These are phyloP conservation scores for Hofmannophila pseudospretella DNA, from an alignment of 2,888 invertebrate genomes.

Conservation along the genomic window DNA sequence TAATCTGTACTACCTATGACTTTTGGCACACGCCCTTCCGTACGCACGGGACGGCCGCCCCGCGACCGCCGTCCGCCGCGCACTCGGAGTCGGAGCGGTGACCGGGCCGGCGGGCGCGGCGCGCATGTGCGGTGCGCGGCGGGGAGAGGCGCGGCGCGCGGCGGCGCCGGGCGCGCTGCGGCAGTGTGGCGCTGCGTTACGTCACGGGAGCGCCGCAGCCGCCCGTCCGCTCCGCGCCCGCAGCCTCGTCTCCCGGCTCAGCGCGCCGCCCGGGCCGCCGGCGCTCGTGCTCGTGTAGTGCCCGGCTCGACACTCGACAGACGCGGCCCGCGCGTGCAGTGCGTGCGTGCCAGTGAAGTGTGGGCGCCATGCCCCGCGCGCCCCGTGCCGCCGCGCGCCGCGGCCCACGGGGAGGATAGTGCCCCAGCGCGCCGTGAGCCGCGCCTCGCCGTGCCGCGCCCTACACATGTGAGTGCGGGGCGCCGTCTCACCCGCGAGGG, in stretches of 20 bases:
- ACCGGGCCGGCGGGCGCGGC: constrained; percentile 19
- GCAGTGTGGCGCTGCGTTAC: constrained; percentile 48
- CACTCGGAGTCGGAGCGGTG: constrained; percentile 6
- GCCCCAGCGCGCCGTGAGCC: too few relatives aligned
- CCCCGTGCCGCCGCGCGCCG: too few relatives aligned
- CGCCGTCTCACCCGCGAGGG: too few relatives aligned
- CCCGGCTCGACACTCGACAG: not conserved
- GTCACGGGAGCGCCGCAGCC: constrained; percentile 24
- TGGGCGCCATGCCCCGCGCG: too few relatives aligned
- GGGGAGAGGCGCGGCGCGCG: constrained; percentile 12
- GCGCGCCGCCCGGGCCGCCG: constrained; percentile 3
- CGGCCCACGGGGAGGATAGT: too few relatives aligned
- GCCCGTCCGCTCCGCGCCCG: too few relatives aligned
- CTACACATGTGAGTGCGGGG: too few relatives aligned
- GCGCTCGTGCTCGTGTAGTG: constrained; percentile 8
- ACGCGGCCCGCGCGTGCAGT: too few relatives aligned
- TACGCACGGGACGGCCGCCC: constrained; percentile 6
- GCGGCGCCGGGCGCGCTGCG: constrained; percentile 22
- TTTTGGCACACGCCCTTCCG: constrained; percentile 5
- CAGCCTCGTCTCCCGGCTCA: constrained; percentile 1
- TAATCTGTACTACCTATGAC: not conserved
- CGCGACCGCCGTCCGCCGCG: constrained; percentile 5
- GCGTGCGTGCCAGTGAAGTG: too few relatives aligned
- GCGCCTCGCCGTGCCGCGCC: too few relatives aligned
- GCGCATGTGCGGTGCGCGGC: constrained; percentile 18